Conservation (phyloP, 2,797 vertebrate genomes). For the Arctocebus calabarensis region DNA sequence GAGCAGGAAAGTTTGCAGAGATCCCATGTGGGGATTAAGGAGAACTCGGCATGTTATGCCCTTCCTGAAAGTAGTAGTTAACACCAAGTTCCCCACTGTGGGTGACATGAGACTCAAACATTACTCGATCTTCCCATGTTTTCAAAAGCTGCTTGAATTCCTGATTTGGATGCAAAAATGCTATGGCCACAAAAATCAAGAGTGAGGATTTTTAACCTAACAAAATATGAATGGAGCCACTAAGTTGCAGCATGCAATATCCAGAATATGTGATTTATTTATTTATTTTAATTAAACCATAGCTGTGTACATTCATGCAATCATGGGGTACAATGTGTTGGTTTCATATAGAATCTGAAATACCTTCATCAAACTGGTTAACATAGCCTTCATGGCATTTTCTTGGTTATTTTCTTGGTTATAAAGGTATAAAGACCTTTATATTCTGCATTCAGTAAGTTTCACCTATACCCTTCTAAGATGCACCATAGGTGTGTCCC, state of each 20-base stretch:
- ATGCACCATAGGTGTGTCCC: no score
- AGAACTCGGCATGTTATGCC: not conserved
- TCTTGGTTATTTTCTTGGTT: no score
- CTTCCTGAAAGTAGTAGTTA: not conserved
- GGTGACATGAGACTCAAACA: not conserved
- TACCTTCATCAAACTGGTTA: no score
- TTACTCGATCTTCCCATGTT: not conserved
- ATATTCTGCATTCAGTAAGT: no score
- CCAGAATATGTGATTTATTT: not conserved
- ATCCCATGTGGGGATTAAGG: not conserved
- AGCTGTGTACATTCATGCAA: no score
- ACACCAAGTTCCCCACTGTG: not conserved
- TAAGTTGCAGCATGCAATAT: not conserved
- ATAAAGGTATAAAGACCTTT: no score
- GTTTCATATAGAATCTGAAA: no score
- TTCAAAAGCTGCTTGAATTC: not conserved
- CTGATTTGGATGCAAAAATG: not conserved
- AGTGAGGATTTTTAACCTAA: not conserved
- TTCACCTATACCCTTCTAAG: no score
- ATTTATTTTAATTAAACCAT: no score
- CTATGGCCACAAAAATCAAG: not conserved
- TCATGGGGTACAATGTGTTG: no score
- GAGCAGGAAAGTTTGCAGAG: not conserved
- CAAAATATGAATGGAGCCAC: not conserved
- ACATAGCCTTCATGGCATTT: no score